Conservation (phyloP, 2,888 invertebrate species). For the Drymonia ruficornis region DNA sequence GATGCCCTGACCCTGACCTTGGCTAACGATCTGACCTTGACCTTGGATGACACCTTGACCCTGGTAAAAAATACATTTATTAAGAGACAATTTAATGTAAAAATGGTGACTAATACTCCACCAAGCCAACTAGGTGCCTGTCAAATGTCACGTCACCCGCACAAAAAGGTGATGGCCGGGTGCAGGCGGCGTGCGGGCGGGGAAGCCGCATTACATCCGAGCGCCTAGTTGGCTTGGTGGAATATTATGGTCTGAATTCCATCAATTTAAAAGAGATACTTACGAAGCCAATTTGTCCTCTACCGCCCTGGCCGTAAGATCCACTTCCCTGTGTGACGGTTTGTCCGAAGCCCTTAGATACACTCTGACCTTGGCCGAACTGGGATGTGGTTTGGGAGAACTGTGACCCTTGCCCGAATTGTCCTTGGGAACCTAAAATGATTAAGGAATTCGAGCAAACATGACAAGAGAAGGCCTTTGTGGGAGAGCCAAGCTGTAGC, state of each 20-base stretch:
- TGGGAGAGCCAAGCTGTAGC: no score
- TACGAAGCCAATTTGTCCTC: constrained; percentile 43
- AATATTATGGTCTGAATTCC: not conserved
- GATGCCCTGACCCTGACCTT: constrained; percentile 28
- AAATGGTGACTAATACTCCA: no score
- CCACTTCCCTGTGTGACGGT: constrained; percentile 45
- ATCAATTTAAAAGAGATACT: constrained; percentile 31
- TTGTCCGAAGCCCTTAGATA: constrained; percentile 27
- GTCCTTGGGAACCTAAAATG: constrained; percentile 26
- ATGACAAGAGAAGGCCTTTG: no score
- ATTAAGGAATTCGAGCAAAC: no score
- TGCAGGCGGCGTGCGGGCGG: no score
- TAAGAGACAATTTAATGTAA: not conserved
- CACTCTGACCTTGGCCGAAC: constrained; percentile 27
- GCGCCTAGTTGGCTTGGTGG: no score
- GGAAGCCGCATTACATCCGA: no score
- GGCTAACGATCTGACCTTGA: constrained; percentile 23
- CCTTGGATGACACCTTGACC: constrained; percentile 33
- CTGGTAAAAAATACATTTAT: constrained; percentile 14
- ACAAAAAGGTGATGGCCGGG: no score
- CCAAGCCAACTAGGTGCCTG: no score
- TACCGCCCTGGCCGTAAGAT: constrained; percentile 37
- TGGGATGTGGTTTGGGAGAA: constrained; percentile 33
- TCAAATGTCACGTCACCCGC: no score
- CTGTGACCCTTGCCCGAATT: constrained; percentile 40